These are phyloP conservation scores for Argyresthia goedartella DNA, from an alignment of 2,888 invertebrate species.

Conservation along the genomic window DNA sequence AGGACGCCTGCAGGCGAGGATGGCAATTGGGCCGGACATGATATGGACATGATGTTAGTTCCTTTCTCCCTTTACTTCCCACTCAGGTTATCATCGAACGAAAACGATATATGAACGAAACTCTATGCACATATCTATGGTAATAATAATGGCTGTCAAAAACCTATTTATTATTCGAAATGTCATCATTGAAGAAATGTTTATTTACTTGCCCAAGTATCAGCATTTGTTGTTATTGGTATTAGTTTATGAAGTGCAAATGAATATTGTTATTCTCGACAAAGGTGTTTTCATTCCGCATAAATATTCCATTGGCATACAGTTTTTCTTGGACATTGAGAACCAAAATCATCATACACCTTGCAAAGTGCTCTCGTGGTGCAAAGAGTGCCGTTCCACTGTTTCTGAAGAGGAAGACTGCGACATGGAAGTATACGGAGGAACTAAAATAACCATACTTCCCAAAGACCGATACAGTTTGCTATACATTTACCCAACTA, in stretches of 20 bases:
- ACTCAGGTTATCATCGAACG: too few relatives aligned
- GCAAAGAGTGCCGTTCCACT: conserved; percentile 33
- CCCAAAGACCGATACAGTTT: conserved; percentile 32
- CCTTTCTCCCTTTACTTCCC: too few relatives aligned
- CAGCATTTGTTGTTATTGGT: not conserved
- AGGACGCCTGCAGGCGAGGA: too few relatives aligned
- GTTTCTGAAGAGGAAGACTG: conserved; percentile 11
- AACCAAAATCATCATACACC: conserved; percentile 24
- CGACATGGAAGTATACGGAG: not conserved
- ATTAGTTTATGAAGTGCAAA: not conserved
- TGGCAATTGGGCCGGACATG: too few relatives aligned
- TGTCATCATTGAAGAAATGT: not conserved
- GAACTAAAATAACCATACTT: conserved; percentile 15
- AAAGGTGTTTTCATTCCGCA: conserved; percentile 40
- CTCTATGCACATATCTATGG: not conserved
- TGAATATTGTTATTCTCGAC: conserved; percentile 29
- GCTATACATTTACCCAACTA: conserved; percentile 31
- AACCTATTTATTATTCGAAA: not conserved
- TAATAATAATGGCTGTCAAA: not conserved
- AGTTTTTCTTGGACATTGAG: conserved; percentile 40
- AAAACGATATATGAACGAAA: too few relatives aligned
- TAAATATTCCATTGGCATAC: conserved; percentile 35
- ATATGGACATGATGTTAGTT: too few relatives aligned
- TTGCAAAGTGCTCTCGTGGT: conserved; percentile 25
- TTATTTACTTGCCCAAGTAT: not conserved